Percentiles rank a stretch among this genome's conserved stretches.
phyloP scores from a whole-genome alignment of 2,888 invertebrate species.

The Tricholauxania praeusta region DNA sequence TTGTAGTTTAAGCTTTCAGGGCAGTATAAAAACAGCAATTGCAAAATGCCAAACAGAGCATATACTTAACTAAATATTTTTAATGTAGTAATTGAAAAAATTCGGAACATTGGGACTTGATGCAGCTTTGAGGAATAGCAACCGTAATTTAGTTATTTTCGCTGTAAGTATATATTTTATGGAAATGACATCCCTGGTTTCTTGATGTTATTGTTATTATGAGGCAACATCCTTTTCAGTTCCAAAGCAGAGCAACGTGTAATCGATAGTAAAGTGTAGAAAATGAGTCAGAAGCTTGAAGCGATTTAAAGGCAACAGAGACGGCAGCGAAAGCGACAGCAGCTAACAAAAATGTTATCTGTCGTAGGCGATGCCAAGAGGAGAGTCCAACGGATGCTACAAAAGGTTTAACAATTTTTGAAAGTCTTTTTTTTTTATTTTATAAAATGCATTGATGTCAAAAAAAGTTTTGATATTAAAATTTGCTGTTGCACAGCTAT shows the following conservation, averaged over 20 bases:
- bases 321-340: constrained; percentile 1
- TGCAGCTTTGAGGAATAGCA: too few species aligned
- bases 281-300: constrained; percentile 22
- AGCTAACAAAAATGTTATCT: neutral
- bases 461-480: constrained; percentile 21
- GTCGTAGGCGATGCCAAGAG: neutral
- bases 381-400: neutral
- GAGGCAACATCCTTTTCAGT: constrained; percentile 7
- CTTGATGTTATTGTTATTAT: constrained; percentile 9
- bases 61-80: too few species aligned
- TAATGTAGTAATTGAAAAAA: too few species aligned
- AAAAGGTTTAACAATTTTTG: constrained; percentile 8
- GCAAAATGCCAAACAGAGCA: too few species aligned
- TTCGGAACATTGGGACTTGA: too few species aligned
- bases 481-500: neutral
- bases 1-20: too few species aligned
- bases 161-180: too few species aligned
- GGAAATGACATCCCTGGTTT: too few species aligned
- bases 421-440: neutral
- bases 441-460: neutral
- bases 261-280: constrained; percentile 22
- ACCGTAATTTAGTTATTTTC: too few species aligned
- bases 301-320: neutral
- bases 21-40: too few species aligned
- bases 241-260: constrained; percentile 7